phyloP scores from a whole-genome alignment of 2,113 vertebrate genomes.

The Marmota monax region DNA sequence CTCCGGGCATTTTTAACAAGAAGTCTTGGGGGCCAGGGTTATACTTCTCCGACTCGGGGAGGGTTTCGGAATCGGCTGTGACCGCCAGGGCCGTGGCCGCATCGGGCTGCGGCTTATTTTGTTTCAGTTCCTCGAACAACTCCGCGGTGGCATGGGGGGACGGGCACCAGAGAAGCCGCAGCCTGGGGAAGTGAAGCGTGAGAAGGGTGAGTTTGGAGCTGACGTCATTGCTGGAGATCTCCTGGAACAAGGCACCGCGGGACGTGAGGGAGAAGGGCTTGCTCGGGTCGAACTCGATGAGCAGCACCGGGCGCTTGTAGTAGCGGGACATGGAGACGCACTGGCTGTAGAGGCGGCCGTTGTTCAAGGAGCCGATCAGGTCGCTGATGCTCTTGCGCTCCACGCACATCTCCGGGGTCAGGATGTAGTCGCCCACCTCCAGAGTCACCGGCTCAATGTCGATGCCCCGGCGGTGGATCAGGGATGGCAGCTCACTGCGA shows the following conservation, averaged over 20 bases:
- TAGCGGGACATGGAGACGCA: constrained; percentile 96
- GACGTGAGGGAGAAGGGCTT: constrained; percentile 94
- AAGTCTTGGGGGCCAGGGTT: constrained; percentile 97
- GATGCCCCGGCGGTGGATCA: constrained; percentile 96
- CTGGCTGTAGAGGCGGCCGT: constrained; percentile 95
- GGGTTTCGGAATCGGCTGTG: constrained; percentile 92
- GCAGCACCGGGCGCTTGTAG: constrained; percentile 94
- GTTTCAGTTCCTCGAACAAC: constrained; percentile 95
- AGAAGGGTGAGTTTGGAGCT: constrained; percentile 96
- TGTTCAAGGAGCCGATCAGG: constrained; percentile 95
- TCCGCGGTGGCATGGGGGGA: constrained; percentile 95
- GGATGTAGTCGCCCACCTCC: constrained; percentile 97
- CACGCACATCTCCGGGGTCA: constrained; percentile 95
- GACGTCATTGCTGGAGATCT: constrained; percentile 94
- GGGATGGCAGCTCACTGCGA: constrained; percentile 95
- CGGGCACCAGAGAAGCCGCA: constrained; percentile 97
- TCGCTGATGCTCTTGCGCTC: constrained; percentile 98
- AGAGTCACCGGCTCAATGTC: constrained; percentile 97
- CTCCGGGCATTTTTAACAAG: constrained; percentile 95
- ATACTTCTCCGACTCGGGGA: constrained; percentile 93
- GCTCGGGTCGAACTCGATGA: constrained; percentile 96
- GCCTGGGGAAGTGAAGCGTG: constrained; percentile 95
- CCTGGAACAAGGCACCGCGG: constrained; percentile 91
- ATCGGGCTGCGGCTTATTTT: constrained; percentile 90
- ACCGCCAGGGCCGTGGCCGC: constrained; percentile 91